A percentile compares a stretch with the other conserved stretches of the same genome.
Evolutionary conservation across 1,140 invertebrate species (phyloP).

Genomic region (Spodoptera litura): DNA sequence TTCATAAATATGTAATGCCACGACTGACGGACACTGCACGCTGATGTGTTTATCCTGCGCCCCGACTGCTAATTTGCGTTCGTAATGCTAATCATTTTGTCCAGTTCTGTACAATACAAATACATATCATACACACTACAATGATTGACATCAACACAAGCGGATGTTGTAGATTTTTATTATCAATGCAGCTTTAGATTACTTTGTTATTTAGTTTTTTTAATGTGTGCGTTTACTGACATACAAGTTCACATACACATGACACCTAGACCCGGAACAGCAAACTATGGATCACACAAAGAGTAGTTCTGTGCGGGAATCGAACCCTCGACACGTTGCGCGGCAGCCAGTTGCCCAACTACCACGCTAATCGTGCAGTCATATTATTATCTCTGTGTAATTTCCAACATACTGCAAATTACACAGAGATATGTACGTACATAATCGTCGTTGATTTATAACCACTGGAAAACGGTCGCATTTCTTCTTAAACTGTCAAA

Average conservation of each 20-base stretch:
- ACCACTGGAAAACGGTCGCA: slow-evolving; percentile 15
- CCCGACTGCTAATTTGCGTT: slow-evolving; percentile 29
- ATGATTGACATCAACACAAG: slow-evolving; percentile 8
- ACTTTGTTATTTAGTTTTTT: background rate
- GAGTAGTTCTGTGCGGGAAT: too few species aligned
- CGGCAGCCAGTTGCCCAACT: too few species aligned
- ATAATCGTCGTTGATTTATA: slow-evolving; percentile 24
- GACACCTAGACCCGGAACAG: too few species aligned
- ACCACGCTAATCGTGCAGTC: too few species aligned
- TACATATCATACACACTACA: background rate
- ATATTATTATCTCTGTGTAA: too few species aligned
- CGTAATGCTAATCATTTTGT: slow-evolving; percentile 36
- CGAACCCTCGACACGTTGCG: too few species aligned
- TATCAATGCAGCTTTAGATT: slow-evolving; percentile 4
- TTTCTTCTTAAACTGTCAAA: slow-evolving; percentile 31
- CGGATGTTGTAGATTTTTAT: slow-evolving; percentile 11
- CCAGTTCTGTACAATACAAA: slow-evolving; percentile 26
- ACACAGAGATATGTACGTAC: background rate
- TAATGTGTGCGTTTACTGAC: too few species aligned
- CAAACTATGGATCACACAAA: too few species aligned
- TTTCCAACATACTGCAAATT: background rate
- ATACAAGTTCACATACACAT: too few species aligned
- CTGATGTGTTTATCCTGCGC: slow-evolving; percentile 50
- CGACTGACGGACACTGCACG: slow-evolving; percentile 8
- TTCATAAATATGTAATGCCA: slow-evolving; percentile 60